A percentile compares a stretch with the other conserved stretches of the same genome.
phyloP scores from a whole-genome alignment of 2,113 vertebrate species.

The Colossoma macropomum region DNA sequence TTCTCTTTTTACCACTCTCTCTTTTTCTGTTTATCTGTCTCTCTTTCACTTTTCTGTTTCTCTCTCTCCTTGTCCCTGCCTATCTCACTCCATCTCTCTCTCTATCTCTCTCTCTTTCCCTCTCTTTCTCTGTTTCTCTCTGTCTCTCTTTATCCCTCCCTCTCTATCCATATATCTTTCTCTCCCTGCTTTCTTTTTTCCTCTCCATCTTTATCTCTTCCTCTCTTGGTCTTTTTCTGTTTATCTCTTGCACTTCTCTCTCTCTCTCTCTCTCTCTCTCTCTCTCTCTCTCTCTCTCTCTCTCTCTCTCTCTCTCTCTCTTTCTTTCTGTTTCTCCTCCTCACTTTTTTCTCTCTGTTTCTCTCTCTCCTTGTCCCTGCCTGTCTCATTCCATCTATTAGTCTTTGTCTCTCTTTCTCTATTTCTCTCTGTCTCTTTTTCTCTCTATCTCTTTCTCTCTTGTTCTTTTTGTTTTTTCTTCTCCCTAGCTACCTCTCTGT shows the following conservation, averaged over 20 bases:
- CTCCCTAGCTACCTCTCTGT: not conserved
- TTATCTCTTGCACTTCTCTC: too few species aligned
- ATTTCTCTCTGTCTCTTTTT: not conserved
- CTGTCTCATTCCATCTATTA: not conserved
- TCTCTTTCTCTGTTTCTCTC: too few species aligned
- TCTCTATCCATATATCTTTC: too few species aligned
- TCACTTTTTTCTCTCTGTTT: not conserved
- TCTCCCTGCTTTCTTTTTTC: too few species aligned
- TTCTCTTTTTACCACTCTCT: not conserved
- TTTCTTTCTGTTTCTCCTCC: not conserved
- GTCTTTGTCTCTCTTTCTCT: not conserved
- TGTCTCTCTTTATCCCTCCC: too few species aligned
- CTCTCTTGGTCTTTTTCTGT: not conserved
- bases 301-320: conserved; percentile 32
- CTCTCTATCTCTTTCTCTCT: too few species aligned
- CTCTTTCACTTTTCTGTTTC: not conserved
- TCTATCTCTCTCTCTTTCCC: too few species aligned
- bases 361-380: not conserved
- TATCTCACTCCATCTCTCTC: not conserved
- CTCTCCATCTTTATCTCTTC: not conserved
- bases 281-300: too few species aligned
- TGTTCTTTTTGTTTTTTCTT: too few species aligned
- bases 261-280: too few species aligned
- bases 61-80: too few species aligned
- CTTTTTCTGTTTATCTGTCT: too few species aligned